phyloP scores from a whole-genome alignment of 2,113 vertebrate genomes.

The Myodes glareolus region DNA sequence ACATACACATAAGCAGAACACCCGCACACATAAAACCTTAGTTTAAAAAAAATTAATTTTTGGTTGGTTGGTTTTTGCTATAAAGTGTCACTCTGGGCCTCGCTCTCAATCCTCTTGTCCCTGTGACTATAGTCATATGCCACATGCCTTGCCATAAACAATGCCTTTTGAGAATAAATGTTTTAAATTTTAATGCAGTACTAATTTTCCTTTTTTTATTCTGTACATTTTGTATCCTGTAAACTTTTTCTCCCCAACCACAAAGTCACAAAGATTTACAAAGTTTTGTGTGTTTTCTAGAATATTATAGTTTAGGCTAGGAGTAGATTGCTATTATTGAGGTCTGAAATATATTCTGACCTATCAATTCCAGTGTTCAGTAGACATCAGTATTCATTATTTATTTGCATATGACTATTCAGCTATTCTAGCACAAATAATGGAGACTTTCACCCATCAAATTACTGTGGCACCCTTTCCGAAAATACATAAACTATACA shows the following conservation, averaged over 20 bases:
- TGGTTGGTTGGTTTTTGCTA: background rate
- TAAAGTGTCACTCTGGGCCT: background rate
- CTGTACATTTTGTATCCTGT: background rate
- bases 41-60: background rate
- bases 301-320: background rate
- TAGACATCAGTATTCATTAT: background rate
- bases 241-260: background rate
- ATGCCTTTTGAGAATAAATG: conserved; percentile 24
- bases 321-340: background rate
- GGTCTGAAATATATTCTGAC: background rate
- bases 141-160: background rate
- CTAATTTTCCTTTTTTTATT: background rate
- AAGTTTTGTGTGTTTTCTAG: background rate
- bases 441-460: background rate
- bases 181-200: conserved; percentile 51
- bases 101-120: background rate
- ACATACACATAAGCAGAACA: background rate
- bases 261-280: background rate
- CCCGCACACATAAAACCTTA: background rate
- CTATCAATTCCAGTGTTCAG: background rate
- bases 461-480: background rate
- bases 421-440: background rate
- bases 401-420: background rate
- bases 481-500: background rate
- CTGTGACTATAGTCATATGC: background rate